Percentiles rank a stretch among this genome's conserved stretches.
Evolutionary conservation across 2,797 vertebrate genomes (phyloP).

Genomic region (Paratrypauchen microcephalus): DNA sequence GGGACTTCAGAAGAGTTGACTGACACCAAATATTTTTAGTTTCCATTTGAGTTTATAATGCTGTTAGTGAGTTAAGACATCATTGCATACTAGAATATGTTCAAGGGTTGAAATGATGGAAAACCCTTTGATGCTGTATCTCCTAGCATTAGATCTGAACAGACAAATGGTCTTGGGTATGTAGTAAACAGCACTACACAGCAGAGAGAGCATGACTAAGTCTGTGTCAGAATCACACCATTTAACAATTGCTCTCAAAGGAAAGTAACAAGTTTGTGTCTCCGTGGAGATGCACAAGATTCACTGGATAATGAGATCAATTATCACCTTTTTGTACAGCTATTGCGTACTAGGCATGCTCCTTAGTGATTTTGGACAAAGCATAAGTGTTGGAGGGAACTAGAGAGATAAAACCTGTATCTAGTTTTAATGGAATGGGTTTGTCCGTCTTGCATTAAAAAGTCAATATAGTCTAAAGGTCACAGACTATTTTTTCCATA

Average conservation of each 20-base stretch:
- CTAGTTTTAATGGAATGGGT: too few relatives aligned
- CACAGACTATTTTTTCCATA: too few relatives aligned
- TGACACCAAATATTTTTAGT: too few relatives aligned
- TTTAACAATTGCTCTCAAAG: slow-evolving; percentile 6
- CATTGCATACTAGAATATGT: neutral
- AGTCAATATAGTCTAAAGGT: neutral
- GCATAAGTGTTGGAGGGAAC: too few relatives aligned
- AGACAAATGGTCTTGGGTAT: neutral
- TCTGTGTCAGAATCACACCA: slow-evolving; percentile 9
- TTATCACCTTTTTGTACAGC: slow-evolving; percentile 13
- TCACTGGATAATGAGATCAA: slow-evolving; percentile 3
- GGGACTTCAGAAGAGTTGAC: too few relatives aligned
- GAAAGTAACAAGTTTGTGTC: slow-evolving; percentile 13
- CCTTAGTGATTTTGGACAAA: too few relatives aligned
- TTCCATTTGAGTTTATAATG: too few relatives aligned
- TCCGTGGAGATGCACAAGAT: slow-evolving; percentile 1
- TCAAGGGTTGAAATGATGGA: neutral
- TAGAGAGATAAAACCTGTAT: too few relatives aligned
- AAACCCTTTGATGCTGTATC: neutral
- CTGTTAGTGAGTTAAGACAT: too few relatives aligned
- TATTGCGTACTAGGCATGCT: slow-evolving; percentile 18
- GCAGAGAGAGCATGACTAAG: slow-evolving; percentile 1
- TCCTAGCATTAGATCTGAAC: neutral
- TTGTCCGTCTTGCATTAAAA: neutral
- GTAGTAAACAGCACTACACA: neutral